phyloP scores from a whole-genome alignment of 2,888 invertebrate genomes.

The Theretra japonica region DNA sequence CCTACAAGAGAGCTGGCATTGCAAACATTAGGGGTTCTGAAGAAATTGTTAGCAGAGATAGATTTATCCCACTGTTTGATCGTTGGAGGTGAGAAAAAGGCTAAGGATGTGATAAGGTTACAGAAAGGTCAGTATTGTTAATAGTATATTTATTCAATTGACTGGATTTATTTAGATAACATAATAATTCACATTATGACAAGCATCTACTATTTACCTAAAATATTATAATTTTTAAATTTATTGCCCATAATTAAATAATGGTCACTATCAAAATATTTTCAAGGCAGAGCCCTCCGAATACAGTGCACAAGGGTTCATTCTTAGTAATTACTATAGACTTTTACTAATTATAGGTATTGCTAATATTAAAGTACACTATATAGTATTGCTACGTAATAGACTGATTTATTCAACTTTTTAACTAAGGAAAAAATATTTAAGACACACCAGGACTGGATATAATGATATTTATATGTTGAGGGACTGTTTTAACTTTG shows the following conservation, averaged over 20 bases:
- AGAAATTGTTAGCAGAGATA: conserved; percentile 92
- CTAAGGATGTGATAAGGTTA: conserved; percentile 93
- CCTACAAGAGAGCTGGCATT: conserved; percentile 98
- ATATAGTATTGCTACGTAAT: not conserved
- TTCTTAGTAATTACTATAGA: too few relatives aligned
- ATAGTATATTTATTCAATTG: too few relatives aligned
- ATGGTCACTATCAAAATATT: too few relatives aligned
- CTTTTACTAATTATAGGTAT: too few relatives aligned
- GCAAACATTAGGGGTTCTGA: conserved; percentile 97
- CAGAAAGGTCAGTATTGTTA: conserved; percentile 85
- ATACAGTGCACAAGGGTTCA: too few relatives aligned
- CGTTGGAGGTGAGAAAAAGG: conserved; percentile 96
- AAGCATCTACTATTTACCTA: too few relatives aligned
- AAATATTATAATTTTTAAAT: too few relatives aligned
- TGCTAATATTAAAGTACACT: too few relatives aligned
- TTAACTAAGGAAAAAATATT: not conserved
- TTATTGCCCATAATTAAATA: too few relatives aligned
- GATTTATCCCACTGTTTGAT: conserved; percentile 93
- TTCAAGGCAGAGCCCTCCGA: too few relatives aligned
- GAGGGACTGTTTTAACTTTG: not conserved
- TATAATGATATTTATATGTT: not conserved
- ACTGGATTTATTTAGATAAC: too few relatives aligned
- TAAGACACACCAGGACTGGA: not conserved
- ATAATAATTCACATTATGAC: too few relatives aligned
- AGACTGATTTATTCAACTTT: not conserved